phyloP scores from a whole-genome alignment of 2,113 vertebrate genomes.

The Oncorhynchus keta region DNA sequence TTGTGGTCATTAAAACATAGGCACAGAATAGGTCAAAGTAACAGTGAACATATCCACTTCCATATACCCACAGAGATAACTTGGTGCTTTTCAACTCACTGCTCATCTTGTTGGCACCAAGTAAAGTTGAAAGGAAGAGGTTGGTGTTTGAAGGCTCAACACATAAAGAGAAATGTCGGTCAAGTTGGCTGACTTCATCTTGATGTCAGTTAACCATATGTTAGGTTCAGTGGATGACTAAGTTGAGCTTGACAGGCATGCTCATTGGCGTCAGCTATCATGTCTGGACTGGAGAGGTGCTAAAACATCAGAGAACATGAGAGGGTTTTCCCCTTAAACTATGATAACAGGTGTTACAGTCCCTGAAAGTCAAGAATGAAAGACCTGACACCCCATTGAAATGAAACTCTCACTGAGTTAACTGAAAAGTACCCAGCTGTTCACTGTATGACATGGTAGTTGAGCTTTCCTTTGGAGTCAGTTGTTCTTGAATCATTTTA shows the following conservation, averaged over 20 bases:
- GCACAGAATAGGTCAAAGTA: constrained; percentile 11
- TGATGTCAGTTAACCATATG: too few species aligned
- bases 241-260: too few species aligned
- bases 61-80: constrained; percentile 2
- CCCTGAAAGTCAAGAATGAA: too few species aligned
- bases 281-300: too few species aligned
- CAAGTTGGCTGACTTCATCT: neutral
- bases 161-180: neutral
- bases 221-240: too few species aligned
- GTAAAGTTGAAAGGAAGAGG: neutral
- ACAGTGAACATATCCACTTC: constrained; percentile 8
- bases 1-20: constrained; percentile 22
- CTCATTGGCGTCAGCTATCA: too few species aligned
- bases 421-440: neutral
- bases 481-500: neutral
- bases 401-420: neutral
- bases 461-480: neutral
- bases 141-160: neutral
- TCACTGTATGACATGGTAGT: neutral
- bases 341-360: too few species aligned
- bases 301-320: too few species aligned
- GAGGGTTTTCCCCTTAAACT: too few species aligned
- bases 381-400: too few species aligned
- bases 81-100: neutral
- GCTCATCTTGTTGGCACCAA: neutral